Base-by-base conservation (phyloP, 2,113 vertebrate genomes). In the Diadophis punctatus region DNA sequence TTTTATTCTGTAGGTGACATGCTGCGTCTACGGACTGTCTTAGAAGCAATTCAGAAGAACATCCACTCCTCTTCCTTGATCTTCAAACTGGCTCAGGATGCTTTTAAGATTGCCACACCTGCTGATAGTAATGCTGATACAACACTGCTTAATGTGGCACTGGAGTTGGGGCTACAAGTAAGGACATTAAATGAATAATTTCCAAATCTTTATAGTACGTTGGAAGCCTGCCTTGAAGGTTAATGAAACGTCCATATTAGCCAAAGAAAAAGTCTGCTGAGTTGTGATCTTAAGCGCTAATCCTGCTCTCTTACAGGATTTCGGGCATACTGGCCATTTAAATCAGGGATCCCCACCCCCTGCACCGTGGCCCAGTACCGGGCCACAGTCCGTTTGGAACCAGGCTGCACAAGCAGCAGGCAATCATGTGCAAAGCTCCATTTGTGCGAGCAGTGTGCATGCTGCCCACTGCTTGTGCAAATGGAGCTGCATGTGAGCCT, bases 51-150 rank as follows among this genome's bases (percentile, higher is more conserved):
- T 96, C 99, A 99, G 98, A 99, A 99, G 95, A 99, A 99, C 96
- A 99, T 99, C 96, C 99, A 99, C 97, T 99, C 99, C 90, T 99
- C 99, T 20, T 99, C 99, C 39, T 97, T 99, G 95, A 99, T 99
- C 97, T 99, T 99, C 97, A 99, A 99, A 96, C 97, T 99, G 97
- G 99, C 99, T 89, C 99, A 99, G 95, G 99, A 99, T 0, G 99
- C 99, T 1, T 99, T 99, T 96, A 99, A 99, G 97, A 99, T 99
- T 1, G 99, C 99, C 86, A 99, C 99, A 0, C 99, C 99, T 0
- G 98, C 98, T 0, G 99, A 99, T 97, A 99, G 95, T 97, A 98
- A 98, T 53, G 98, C 99, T 0, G 99, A 99, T 93, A 98, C 99
- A 1, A 99, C 99, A 0, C 97, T 99, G 96, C 99, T 99, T 96